Conservation (phyloP, 2,888 invertebrate species). For the Drosophila mimica region DNA sequence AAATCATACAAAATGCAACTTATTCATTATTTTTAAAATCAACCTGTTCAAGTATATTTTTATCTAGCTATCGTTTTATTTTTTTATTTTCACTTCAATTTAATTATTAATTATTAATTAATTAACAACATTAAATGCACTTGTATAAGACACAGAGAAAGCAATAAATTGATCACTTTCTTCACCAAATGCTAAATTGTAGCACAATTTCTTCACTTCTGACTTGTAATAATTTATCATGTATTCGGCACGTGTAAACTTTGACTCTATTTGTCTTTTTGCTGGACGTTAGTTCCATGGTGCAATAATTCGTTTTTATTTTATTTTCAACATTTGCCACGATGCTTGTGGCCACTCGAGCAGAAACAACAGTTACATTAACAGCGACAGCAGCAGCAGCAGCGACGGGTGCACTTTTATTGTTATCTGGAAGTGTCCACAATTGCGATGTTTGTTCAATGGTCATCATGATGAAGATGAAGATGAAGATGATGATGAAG, state of each 20-base stretch:
- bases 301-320: conserved; percentile 54
- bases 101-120: too few relatives aligned
- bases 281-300: conserved; percentile 21
- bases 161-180: not conserved
- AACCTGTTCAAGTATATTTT: not conserved
- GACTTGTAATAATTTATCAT: not conserved
- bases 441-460: conserved; percentile 72
- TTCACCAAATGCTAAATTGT: not conserved
- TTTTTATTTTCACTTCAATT: not conserved
- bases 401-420: conserved; percentile 63
- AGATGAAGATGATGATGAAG: conserved; percentile 4
- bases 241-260: not conserved
- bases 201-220: not conserved
- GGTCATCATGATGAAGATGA: conserved; percentile 15
- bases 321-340: conserved; percentile 54
- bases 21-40: not conserved
- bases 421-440: conserved; percentile 75
- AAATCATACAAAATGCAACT: not conserved
- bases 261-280: not conserved
- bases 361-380: conserved; percentile 37
- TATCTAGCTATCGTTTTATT: not conserved
- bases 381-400: conserved; percentile 19
- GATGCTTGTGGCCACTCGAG: conserved; percentile 44
- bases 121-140: too few relatives aligned
- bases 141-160: not conserved